Conservation (phyloP, 2,888 invertebrate genomes). For the Thecocarcelia acutangulata region DNA sequence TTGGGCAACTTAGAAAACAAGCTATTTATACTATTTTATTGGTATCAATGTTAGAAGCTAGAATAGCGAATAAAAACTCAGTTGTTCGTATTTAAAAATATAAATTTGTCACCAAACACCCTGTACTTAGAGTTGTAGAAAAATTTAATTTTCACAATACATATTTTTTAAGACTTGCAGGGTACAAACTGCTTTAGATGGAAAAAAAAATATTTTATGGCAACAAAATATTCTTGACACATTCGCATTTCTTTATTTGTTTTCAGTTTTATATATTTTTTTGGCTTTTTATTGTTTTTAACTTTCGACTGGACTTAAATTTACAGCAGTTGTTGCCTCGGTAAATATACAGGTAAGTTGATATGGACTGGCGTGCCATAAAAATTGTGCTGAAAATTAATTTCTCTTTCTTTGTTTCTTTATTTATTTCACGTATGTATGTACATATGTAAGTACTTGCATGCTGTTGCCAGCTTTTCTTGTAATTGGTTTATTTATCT, state of each 20-base stretch:
- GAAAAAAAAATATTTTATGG: not conserved
- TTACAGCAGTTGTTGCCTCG: not conserved
- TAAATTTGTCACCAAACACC: too few species aligned
- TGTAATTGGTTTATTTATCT: slow-evolving; percentile 68
- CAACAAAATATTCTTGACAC: not conserved
- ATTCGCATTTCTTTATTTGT: not conserved
- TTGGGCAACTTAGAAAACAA: too few species aligned
- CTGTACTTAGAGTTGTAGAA: too few species aligned
- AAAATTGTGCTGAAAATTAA: slow-evolving; percentile 50
- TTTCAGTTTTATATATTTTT: not conserved
- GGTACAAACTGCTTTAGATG: too few species aligned
- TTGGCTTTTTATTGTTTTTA: not conserved
- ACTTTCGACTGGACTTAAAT: slow-evolving; percentile 13
- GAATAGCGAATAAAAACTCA: too few species aligned
- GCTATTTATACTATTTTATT: too few species aligned
- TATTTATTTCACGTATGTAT: slow-evolving; percentile 6
- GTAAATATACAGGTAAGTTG: slow-evolving; percentile 8
- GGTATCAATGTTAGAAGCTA: too few species aligned
- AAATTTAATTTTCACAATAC: too few species aligned
- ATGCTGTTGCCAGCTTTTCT: slow-evolving; percentile 31
- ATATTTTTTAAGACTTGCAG: too few species aligned
- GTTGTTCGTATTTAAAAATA: too few species aligned
- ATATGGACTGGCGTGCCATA: slow-evolving; percentile 39
- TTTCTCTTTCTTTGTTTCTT: slow-evolving; percentile 19
- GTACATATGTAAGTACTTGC: too few species aligned